phyloP scores from a whole-genome alignment of 2,888 invertebrate species.

The Torymus texanus region DNA sequence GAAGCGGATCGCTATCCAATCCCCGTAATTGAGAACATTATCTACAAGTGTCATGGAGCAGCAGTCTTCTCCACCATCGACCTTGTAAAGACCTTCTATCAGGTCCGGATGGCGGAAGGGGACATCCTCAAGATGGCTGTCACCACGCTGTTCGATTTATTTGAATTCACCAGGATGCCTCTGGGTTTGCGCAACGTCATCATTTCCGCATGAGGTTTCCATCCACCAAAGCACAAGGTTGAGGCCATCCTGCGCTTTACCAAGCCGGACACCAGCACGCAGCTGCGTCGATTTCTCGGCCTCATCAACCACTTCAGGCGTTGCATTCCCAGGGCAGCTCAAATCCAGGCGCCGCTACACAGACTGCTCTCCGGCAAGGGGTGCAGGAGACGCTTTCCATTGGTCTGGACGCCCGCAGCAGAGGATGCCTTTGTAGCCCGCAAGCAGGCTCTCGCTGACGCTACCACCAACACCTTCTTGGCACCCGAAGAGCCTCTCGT shows the following conservation, averaged over 20 bases:
- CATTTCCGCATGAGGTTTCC: constrained; percentile 63
- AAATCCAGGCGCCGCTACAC: constrained; percentile 67
- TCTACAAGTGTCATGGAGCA: not conserved
- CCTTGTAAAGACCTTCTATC: constrained; percentile 62
- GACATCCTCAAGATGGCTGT: constrained; percentile 66
- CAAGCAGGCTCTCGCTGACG: constrained; percentile 52
- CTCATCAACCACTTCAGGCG: constrained; percentile 71
- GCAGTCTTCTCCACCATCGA: constrained; percentile 52
- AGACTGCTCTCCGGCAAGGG: constrained; percentile 54
- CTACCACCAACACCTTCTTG: constrained; percentile 55
- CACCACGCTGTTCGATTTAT: constrained; percentile 65
- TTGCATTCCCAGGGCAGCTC: constrained; percentile 68
- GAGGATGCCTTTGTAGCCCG: constrained; percentile 47
- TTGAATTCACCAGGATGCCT: constrained; percentile 64
- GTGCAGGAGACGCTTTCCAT: constrained; percentile 13
- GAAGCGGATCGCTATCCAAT: no score
- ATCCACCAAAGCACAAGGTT: constrained; percentile 67
- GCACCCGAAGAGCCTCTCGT: constrained; percentile 37
- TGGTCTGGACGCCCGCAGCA: constrained; percentile 44
- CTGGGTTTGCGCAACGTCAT: constrained; percentile 56
- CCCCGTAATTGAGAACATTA: no score
- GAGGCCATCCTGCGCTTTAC: constrained; percentile 62
- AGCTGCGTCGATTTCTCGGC: constrained; percentile 68
- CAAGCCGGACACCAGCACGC: constrained; percentile 63
- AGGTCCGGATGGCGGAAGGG: constrained; percentile 63